Evolutionary conservation across 2,888 invertebrate species (phyloP).

Genomic region (Arge pagana): DNA sequence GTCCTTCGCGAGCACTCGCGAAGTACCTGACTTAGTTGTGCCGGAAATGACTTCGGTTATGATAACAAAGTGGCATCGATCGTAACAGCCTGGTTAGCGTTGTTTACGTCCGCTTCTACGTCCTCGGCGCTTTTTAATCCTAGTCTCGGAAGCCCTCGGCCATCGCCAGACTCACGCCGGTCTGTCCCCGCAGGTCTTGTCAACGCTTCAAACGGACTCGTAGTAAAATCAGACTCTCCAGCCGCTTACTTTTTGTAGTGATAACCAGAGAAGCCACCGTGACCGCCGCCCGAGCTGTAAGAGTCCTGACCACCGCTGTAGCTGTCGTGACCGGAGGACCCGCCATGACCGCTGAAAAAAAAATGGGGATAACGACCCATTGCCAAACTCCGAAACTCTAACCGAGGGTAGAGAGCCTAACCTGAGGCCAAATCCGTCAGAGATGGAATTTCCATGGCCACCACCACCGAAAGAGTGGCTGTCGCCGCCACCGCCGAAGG

Average conservation of each 20-base stretch:
- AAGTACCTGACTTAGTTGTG: too few relatives aligned
- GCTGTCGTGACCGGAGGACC: conserved; percentile 34
- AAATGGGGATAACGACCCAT: not conserved
- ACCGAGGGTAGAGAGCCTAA: too few relatives aligned
- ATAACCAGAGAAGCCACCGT: conserved; percentile 44
- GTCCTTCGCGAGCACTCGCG: too few relatives aligned
- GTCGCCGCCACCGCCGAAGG: conserved; percentile 16
- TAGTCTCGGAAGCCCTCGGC: not conserved
- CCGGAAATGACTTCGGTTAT: too few relatives aligned
- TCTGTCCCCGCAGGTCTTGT: not conserved
- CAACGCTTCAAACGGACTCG: not conserved
- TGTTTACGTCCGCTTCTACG: too few relatives aligned
- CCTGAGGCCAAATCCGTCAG: conserved; percentile 43
- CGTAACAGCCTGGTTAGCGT: too few relatives aligned
- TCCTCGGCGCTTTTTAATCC: too few relatives aligned
- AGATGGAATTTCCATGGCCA: conserved; percentile 36
- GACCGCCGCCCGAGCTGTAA: conserved; percentile 25
- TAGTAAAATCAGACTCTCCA: not conserved
- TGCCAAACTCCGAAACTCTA: not conserved
- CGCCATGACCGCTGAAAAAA: conserved; percentile 38
- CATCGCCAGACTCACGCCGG: not conserved
- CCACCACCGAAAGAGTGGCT: conserved; percentile 25
- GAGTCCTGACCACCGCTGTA: conserved; percentile 36
- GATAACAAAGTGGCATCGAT: too few relatives aligned
- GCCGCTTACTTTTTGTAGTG: conserved; percentile 34